These are phyloP conservation scores for Coracias cyanogaster DNA, from an alignment of 2,797 vertebrate genomes.

Conservation along the genomic window DNA sequence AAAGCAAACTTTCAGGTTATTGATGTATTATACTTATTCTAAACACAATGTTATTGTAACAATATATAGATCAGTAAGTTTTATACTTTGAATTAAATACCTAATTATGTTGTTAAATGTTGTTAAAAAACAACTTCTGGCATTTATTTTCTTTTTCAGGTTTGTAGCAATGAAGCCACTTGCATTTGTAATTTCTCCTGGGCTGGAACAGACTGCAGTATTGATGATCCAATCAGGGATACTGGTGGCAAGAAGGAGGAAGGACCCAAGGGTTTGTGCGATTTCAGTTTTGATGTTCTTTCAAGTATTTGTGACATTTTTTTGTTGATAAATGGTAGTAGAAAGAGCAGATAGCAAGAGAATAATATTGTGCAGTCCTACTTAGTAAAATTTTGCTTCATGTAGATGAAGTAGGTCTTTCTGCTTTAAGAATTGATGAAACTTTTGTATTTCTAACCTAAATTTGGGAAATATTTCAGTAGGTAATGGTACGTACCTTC, in stretches of 20 bases:
- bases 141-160: conserved; percentile 77
- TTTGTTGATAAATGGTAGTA: background rate
- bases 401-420: background rate
- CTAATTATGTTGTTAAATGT: background rate
- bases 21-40: background rate
- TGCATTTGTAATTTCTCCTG: conserved; percentile 95
- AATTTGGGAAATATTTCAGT: background rate
- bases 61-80: background rate
- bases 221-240: conserved; percentile 91
- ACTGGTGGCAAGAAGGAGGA: conserved; percentile 84
- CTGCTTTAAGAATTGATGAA: background rate
- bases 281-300: conserved; percentile 71
- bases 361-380: background rate
- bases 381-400: background rate
- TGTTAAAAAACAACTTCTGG: background rate
- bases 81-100: background rate
- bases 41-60: background rate
- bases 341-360: background rate
- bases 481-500: background rate
- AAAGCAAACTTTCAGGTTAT: background rate
- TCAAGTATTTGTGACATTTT: background rate
- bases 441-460: background rate
- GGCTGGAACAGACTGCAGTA: conserved; percentile 99
- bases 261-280: conserved; percentile 95
- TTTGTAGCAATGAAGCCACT: conserved; percentile 97